These are phyloP conservation scores for Chiloscyllium plagiosum DNA, from an alignment of 2,113 vertebrate genomes.

Conservation along the genomic window DNA sequence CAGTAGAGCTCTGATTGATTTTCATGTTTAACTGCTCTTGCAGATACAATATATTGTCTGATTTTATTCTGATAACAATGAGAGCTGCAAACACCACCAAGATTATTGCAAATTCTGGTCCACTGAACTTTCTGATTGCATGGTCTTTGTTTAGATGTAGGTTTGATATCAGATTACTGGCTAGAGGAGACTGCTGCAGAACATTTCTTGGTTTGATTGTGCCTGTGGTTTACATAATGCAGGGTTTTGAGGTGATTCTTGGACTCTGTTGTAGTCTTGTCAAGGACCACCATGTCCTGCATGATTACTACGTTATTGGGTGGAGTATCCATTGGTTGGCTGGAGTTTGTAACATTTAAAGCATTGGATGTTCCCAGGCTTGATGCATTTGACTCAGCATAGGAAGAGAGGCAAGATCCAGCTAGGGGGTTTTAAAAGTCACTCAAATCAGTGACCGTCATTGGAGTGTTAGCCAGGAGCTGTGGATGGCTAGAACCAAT, in stretches of 20 bases:
- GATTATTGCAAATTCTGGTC: neutral
- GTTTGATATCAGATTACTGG: neutral
- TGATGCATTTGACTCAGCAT: no score
- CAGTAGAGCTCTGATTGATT: no score
- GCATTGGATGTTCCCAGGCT: no score
- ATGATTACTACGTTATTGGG: neutral
- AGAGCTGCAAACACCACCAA: neutral
- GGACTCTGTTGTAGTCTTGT: neutral
- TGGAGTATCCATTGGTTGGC: neutral
- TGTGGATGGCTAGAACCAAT: no score
- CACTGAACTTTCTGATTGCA: neutral
- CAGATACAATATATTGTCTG: neutral
- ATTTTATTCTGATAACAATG: neutral
- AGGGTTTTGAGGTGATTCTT: neutral
- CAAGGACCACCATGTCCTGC: neutral
- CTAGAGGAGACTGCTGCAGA: neutral
- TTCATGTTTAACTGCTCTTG: no score
- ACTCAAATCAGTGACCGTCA: no score
- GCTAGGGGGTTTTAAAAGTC: no score
- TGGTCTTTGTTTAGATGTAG: neutral
- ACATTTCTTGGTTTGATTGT: neutral
- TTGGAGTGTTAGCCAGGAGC: no score
- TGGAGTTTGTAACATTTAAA: no score
- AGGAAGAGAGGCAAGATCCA: no score
- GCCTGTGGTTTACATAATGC: neutral